These are phyloP conservation scores for Xenops minutus DNA, from an alignment of 2,797 vertebrate species.

Conservation along the genomic window DNA sequence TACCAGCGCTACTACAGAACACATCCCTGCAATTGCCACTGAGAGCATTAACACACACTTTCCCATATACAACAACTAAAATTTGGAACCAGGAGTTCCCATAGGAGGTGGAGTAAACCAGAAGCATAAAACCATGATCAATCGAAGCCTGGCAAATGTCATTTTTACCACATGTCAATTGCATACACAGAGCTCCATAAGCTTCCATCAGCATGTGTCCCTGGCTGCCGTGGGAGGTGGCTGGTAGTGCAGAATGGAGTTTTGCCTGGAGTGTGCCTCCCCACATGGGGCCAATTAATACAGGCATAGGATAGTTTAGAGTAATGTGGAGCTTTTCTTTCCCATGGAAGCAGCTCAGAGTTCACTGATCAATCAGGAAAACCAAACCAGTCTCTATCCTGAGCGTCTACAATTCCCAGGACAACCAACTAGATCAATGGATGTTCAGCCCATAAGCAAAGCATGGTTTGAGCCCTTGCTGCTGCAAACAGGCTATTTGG, in stretches of 20 bases:
- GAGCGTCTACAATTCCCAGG: not conserved
- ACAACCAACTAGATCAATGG: rapidly evolving
- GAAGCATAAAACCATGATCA: not conserved
- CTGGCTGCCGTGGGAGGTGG: not conserved
- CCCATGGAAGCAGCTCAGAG: not conserved
- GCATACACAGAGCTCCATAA: not conserved
- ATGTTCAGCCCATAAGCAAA: not conserved
- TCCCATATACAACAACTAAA: not conserved
- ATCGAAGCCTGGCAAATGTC: not conserved
- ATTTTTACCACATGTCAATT: rapidly evolving
- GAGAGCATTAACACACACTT: not conserved
- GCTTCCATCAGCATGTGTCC: not conserved
- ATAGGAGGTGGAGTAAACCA: not conserved
- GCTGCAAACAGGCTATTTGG: not conserved
- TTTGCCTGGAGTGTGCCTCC: not conserved
- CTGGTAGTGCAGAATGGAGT: not conserved
- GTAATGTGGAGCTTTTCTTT: not conserved
- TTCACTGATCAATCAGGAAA: not conserved
- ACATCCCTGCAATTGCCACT: not conserved
- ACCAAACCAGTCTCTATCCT: not conserved
- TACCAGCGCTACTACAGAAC: not conserved
- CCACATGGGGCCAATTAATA: not conserved
- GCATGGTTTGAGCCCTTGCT: not conserved
- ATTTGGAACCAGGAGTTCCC: not conserved
- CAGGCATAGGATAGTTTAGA: not conserved